Percentiles rank a stretch among this genome's conserved stretches.
These are phyloP conservation scores for Bufotes viridis DNA, from an alignment of 2,797 vertebrate species.

Conservation along the genomic window DNA sequence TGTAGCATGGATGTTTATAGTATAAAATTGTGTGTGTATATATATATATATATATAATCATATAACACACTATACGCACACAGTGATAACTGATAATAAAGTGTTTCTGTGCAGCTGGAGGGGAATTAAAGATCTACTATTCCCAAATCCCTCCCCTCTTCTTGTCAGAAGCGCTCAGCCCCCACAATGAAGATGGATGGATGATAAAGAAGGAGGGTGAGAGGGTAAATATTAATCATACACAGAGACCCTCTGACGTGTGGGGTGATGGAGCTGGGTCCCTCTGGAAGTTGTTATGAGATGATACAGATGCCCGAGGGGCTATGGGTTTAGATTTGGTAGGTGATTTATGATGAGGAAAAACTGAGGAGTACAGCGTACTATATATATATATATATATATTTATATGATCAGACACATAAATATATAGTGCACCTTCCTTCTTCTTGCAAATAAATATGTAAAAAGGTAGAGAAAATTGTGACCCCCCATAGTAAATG, in stretches of 20 bases:
- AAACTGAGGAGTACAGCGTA: slow-evolving; percentile 25
- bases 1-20: no score
- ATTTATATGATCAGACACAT: background rate
- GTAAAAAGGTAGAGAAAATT: background rate
- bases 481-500: background rate
- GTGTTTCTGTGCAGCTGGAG: slow-evolving; percentile 52
- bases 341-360: slow-evolving; percentile 65
- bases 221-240: slow-evolving; percentile 74
- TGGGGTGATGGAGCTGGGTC: slow-evolving; percentile 70
- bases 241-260: slow-evolving; percentile 68
- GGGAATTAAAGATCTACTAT: slow-evolving; percentile 48
- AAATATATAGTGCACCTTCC: background rate
- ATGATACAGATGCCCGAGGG: slow-evolving; percentile 69
- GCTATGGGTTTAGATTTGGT: slow-evolving; percentile 66
- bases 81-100: slow-evolving; percentile 38
- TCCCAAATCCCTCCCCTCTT: slow-evolving; percentile 55
- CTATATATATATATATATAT: slow-evolving; percentile 17
- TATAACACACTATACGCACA: background rate
- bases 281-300: slow-evolving; percentile 73
- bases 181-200: slow-evolving; percentile 70
- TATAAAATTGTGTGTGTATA: slow-evolving; percentile 4
- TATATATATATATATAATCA: background rate
- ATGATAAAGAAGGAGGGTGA: slow-evolving; percentile 71
- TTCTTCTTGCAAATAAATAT: background rate
- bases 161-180: slow-evolving; percentile 64